phyloP scores from a whole-genome alignment of 2,113 vertebrate genomes.

The Atrichornis clamosus region DNA sequence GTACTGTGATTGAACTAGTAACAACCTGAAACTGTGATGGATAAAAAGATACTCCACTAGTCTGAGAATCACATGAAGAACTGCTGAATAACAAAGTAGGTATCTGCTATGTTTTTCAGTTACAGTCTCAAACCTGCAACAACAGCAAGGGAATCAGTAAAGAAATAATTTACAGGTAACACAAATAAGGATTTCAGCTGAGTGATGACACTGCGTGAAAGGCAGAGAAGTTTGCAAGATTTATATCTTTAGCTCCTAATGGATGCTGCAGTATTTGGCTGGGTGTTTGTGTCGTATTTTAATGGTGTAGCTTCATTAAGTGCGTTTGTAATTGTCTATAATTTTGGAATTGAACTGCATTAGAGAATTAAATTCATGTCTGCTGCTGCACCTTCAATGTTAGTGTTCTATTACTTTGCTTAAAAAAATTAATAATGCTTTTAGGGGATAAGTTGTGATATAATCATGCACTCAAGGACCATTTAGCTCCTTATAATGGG shows the following conservation, averaged over 20 bases:
- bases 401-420: neutral
- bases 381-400: neutral
- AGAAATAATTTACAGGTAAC: neutral
- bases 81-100: neutral
- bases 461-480: neutral
- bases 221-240: neutral
- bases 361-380: neutral
- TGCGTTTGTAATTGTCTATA: neutral
- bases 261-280: neutral
- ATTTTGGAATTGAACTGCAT: neutral
- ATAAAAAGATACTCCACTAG: neutral
- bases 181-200: rapidly evolving
- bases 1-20: neutral
- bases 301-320: neutral
- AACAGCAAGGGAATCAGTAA: neutral
- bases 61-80: neutral
- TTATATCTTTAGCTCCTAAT: neutral
- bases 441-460: neutral
- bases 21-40: neutral
- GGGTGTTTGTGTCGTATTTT: neutral
- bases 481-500: neutral
- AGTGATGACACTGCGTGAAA: neutral
- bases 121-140: neutral
- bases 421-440: neutral
- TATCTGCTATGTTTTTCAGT: neutral